Percentiles rank a stretch among this genome's conserved stretches.
These are phyloP conservation scores for Spheniscus humboldti DNA, from an alignment of 2,797 vertebrate species.

Conservation along the genomic window DNA sequence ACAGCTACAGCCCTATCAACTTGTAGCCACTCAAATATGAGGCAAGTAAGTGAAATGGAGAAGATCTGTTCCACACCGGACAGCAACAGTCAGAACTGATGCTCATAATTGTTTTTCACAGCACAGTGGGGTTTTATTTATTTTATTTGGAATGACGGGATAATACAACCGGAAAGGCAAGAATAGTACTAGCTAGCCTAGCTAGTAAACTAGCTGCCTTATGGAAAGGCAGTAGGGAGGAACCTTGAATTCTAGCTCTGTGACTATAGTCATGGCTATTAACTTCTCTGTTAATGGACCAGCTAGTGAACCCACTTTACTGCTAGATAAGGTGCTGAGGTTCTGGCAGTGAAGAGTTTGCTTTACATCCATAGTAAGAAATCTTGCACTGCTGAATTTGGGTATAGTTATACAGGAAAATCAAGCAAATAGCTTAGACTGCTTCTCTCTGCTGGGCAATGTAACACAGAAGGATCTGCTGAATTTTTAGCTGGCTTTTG, in stretches of 20 bases:
- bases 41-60: neutral
- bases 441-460: neutral
- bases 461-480: neutral
- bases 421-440: neutral
- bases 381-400: neutral
- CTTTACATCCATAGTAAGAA: neutral
- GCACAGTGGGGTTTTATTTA: neutral
- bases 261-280: neutral
- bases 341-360: neutral
- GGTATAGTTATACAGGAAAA: neutral
- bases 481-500: neutral
- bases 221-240: neutral
- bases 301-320: neutral
- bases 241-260: neutral
- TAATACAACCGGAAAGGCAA: neutral
- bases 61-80: neutral
- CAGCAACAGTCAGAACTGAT: neutral
- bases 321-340: neutral
- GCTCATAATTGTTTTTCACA: neutral
- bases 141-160: neutral
- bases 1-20: neutral
- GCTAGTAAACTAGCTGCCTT: neutral
- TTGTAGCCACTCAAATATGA: neutral
- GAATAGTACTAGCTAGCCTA: neutral
- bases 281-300: neutral